Conservation (phyloP, 2,888 invertebrate genomes). For the Harmothoe impar region DNA sequence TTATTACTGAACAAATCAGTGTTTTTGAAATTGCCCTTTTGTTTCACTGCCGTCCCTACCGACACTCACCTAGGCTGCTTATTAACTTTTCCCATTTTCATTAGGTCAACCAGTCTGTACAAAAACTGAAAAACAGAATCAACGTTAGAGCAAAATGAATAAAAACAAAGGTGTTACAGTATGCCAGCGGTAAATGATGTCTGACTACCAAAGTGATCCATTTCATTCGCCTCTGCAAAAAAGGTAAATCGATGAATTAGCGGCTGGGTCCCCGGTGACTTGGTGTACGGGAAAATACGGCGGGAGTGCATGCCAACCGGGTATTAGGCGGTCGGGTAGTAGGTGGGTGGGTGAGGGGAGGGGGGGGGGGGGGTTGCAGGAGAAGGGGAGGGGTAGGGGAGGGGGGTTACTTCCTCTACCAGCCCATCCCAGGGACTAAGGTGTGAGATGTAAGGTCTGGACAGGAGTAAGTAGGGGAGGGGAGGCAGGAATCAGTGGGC, state of each 20-base stretch:
- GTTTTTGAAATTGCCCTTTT: no score
- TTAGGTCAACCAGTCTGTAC: no score
- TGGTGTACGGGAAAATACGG: background rate
- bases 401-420: background rate
- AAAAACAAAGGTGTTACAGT: background rate
- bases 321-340: background rate
- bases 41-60: no score
- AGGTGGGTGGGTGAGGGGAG: background rate
- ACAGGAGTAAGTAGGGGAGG: no score
- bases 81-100: no score
- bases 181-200: background rate
- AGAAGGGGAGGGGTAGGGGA: background rate
- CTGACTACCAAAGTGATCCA: constrained; percentile 18
- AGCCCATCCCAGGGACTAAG: background rate
- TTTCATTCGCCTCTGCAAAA: background rate
- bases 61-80: no score
- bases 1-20: no score
- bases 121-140: no score
- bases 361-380: background rate
- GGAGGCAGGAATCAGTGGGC: no score
- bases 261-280: background rate
- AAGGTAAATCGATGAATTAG: constrained; percentile 20
- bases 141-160: no score
- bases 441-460: no score
- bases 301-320: background rate